These are phyloP conservation scores for Ara ararauna DNA, from an alignment of 2,797 vertebrate genomes.

Conservation along the genomic window DNA sequence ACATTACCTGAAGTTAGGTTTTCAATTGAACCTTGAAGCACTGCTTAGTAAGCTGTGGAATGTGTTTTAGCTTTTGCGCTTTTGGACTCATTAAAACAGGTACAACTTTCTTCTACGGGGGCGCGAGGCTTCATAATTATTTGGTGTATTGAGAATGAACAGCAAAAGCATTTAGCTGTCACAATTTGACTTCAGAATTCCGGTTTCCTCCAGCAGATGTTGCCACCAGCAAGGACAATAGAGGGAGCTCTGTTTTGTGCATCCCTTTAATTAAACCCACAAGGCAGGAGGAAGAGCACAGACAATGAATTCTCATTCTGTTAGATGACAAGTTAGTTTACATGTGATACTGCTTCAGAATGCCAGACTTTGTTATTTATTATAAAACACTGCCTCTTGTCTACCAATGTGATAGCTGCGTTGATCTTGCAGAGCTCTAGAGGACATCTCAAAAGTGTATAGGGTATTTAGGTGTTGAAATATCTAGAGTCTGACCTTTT, in stretches of 20 bases:
- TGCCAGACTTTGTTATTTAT: neutral
- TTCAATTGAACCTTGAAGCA: neutral
- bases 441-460: neutral
- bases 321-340: neutral
- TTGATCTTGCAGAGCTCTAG: neutral
- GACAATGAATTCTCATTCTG: neutral
- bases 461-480: neutral
- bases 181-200: neutral
- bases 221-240: constrained; percentile 6
- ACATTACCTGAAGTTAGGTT: neutral
- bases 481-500: neutral
- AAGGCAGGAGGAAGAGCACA: neutral
- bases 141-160: neutral
- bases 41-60: neutral
- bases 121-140: fast-evolving
- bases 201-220: neutral
- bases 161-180: neutral
- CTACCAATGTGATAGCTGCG: neutral
- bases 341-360: neutral
- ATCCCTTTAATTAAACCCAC: neutral
- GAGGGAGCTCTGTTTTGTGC: neutral
- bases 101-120: neutral
- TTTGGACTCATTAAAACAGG: neutral
- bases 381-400: neutral
- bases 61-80: neutral